Conservation (phyloP, 2,113 vertebrate genomes). For the Meleagris gallopavo region DNA sequence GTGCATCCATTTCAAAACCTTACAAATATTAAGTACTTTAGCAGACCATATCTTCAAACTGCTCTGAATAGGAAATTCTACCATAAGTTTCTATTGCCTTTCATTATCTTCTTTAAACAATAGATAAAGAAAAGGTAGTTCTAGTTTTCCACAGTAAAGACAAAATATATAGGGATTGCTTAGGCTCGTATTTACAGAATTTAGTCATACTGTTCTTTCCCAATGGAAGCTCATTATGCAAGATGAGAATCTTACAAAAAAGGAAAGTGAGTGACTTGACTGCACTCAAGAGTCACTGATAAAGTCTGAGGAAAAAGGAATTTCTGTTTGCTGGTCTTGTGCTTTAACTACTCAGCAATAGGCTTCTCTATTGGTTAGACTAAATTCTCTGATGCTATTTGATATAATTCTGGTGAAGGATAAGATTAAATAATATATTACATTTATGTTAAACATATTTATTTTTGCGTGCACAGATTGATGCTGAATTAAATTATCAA, state of each 20-base stretch:
- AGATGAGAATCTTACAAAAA: not conserved
- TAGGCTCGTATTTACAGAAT: not conserved
- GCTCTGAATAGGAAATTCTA: not conserved
- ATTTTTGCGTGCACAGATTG: not conserved
- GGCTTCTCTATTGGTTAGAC: not conserved
- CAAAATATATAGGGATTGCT: not conserved
- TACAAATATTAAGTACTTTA: not conserved
- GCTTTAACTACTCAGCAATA: not conserved
- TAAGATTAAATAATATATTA: not conserved
- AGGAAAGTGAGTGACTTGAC: not conserved
- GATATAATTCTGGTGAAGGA: not conserved
- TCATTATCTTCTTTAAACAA: not conserved
- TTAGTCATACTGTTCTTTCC: not conserved
- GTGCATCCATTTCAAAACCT: not conserved
- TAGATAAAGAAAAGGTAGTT: not conserved
- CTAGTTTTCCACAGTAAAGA: not conserved
- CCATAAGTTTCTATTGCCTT: not conserved
- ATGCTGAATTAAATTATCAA: not conserved
- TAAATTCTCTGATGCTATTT: not conserved
- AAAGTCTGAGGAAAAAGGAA: not conserved
- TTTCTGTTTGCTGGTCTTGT: not conserved
- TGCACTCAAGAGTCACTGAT: not conserved
- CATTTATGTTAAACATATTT: not conserved
- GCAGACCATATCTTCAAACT: not conserved
- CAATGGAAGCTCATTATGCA: not conserved